Evolutionary conservation across 2,113 vertebrate species (phyloP).

Genomic region (Neodon shergylaensis): DNA sequence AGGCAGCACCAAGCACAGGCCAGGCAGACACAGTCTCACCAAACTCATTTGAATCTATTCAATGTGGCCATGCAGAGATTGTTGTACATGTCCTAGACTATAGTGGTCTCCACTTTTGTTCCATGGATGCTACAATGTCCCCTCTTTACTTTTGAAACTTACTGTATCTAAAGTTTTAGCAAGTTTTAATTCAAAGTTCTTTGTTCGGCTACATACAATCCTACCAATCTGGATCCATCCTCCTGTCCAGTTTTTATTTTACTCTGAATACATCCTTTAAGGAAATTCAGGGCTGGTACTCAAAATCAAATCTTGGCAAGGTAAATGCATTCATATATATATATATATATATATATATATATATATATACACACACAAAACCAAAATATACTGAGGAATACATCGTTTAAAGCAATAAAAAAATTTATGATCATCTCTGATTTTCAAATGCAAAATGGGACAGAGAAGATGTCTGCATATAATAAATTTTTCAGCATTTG

Average conservation of each 20-base stretch:
- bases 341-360: not conserved
- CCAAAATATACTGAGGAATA: conserved; percentile 79
- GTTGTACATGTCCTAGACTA: not conserved
- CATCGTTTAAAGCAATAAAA: conserved; percentile 84
- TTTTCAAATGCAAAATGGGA: conserved; percentile 82
- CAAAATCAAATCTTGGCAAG: conserved; percentile 83
- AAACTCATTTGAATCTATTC: not conserved
- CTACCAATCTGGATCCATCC: not conserved
- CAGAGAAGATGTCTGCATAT: conserved; percentile 60
- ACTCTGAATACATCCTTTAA: conserved; percentile 81
- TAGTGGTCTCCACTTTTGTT: not conserved
- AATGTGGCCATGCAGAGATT: not conserved
- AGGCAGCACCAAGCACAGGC: not conserved
- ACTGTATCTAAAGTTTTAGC: conserved; percentile 35
- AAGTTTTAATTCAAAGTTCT: not conserved
- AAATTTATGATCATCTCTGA: conserved; percentile 85
- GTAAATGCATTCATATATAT: conserved; percentile 84
- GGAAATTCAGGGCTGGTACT: conserved; percentile 79
- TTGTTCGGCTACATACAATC: not conserved
- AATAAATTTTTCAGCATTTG: conserved; percentile 80
- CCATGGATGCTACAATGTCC: not conserved
- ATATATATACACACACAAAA: conserved; percentile 66
- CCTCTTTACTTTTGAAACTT: conserved; percentile 67
- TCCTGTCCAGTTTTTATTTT: conserved; percentile 15
- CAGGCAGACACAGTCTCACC: not conserved